phyloP scores from a whole-genome alignment of 2,888 invertebrate species.

The Sesia apiformis region DNA sequence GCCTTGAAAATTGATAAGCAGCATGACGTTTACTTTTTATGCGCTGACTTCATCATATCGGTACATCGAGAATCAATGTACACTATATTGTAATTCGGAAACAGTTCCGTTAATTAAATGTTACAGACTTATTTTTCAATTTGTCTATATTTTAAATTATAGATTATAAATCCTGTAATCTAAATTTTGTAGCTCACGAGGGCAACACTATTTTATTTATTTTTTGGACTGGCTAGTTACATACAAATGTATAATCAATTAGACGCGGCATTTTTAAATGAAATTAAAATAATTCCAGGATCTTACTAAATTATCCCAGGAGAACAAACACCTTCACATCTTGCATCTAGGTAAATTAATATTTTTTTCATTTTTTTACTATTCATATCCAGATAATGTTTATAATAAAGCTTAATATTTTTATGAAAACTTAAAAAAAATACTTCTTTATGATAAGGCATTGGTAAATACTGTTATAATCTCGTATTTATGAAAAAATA shows the following conservation, averaged over 20 bases:
- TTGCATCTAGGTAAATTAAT: conserved; percentile 80
- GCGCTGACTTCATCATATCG: no score
- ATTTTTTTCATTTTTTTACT: background rate
- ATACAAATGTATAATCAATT: background rate
- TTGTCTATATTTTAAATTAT: no score
- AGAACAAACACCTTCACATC: conserved; percentile 78
- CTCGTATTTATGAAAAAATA: background rate
- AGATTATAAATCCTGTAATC: no score
- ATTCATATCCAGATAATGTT: background rate
- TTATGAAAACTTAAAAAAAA: background rate
- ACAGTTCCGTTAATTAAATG: no score
- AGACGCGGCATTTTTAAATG: conserved; percentile 2
- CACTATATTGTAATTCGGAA: no score
- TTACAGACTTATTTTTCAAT: no score
- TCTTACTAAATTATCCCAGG: conserved; percentile 74
- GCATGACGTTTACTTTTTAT: conserved; percentile 10
- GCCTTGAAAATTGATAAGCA: conserved; percentile 19
- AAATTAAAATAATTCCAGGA: conserved; percentile 73
- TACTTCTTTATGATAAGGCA: background rate
- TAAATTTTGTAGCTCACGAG: no score
- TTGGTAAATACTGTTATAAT: background rate
- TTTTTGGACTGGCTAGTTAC: background rate
- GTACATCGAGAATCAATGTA: no score
- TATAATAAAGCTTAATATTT: background rate
- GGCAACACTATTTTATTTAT: background rate